These are phyloP conservation scores for Megatriorchis doriae DNA, from an alignment of 2,113 vertebrate species.

Conservation along the genomic window DNA sequence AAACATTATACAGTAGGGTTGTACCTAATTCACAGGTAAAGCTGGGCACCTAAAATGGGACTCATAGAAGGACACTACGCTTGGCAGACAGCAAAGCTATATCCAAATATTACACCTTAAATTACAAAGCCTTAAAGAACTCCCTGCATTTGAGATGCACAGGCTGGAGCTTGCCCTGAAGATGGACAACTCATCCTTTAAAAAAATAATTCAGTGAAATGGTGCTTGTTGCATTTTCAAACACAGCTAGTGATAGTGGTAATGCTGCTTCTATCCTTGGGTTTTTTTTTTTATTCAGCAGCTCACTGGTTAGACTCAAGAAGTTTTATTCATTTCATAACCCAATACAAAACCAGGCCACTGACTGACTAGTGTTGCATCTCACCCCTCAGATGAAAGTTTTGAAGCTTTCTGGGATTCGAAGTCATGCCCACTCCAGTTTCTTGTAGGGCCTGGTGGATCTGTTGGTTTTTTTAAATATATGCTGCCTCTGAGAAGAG, in stretches of 20 bases:
- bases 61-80: not conserved
- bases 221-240: not conserved
- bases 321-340: not conserved
- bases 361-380: not conserved
- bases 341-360: not conserved
- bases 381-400: not conserved
- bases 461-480: not conserved
- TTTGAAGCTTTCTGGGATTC: not conserved
- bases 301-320: not conserved
- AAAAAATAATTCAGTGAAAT: not conserved
- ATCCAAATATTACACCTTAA: not conserved
- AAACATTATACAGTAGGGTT: rapidly evolving
- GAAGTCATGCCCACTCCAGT: not conserved
- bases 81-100: rapidly evolving
- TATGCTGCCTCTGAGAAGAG: not conserved
- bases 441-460: not conserved
- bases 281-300: not conserved
- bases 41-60: not conserved
- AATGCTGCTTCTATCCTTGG: not conserved
- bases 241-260: not conserved
- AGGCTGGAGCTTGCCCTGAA: not conserved
- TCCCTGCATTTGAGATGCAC: not conserved
- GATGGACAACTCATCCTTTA: not conserved
- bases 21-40: not conserved
- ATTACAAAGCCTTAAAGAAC: not conserved